Conservation (phyloP, 1,140 invertebrate genomes). For the Leptopilina clavipes region DNA sequence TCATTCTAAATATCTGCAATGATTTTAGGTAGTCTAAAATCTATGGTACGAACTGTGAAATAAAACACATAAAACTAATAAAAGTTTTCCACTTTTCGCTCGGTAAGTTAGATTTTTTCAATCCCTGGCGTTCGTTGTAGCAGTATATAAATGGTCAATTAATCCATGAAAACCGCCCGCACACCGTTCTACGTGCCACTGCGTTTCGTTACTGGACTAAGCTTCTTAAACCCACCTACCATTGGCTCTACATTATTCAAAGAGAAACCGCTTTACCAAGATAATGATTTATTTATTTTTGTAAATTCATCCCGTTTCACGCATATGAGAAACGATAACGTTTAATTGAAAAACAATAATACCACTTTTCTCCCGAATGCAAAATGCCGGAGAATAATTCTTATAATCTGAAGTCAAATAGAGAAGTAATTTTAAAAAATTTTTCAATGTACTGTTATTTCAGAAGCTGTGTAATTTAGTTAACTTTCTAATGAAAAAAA, state of each 20-base stretch:
- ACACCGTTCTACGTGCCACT: constrained; percentile 11
- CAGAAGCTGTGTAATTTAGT: too few species aligned
- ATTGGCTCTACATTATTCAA: constrained; percentile 31
- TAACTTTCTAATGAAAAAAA: too few species aligned
- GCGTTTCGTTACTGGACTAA: constrained; percentile 15
- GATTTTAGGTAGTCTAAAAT: not conserved
- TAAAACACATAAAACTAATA: constrained; percentile 14
- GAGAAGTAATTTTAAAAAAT: too few species aligned
- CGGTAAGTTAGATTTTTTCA: constrained; percentile 23
- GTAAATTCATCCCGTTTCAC: not conserved
- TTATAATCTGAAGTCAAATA: too few species aligned
- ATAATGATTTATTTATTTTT: constrained; percentile 27
- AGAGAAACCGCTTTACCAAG: constrained; percentile 19
- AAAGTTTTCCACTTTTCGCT: constrained; percentile 14
- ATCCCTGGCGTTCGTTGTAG: not conserved
- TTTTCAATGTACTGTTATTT: too few species aligned
- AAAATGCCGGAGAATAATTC: not conserved
- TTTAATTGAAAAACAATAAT: not conserved
- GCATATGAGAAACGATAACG: too few species aligned
- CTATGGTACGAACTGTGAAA: not conserved
- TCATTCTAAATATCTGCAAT: not conserved
- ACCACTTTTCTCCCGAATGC: not conserved
- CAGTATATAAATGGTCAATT: constrained; percentile 28
- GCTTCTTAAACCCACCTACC: constrained; percentile 24
- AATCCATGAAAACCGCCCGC: constrained; percentile 28